Base-by-base conservation (phyloP, 2,888 invertebrate genomes). In the Dinocampus coccinellae region DNA sequence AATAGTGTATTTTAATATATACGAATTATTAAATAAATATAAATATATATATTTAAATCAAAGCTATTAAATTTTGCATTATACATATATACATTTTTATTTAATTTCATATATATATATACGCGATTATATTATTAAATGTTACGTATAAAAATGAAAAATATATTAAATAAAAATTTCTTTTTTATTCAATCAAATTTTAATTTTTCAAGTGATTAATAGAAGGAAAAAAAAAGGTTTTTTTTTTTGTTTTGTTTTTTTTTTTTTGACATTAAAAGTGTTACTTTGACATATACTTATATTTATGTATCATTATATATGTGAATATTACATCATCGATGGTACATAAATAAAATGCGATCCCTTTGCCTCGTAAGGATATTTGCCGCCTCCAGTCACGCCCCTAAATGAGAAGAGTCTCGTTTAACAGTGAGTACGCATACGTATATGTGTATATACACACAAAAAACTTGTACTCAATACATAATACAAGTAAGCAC, bases 321-420 rank as follows among this genome's bases (percentile, higher is more conserved):
- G n/a, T 10, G 36, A 55, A 65, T 62, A 71, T 71, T 67, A 55
- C 55, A 61, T 62, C 36, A 67, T 34, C 36, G 53, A 63, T 63
- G 67, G 67, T 60, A 67, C 62, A 42, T 63, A 57, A 68, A 72
- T 71, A 71, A 67, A 67, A 63, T 53, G 55, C 42, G 61, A 61
- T 62, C 60, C 34, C 62, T 72, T 71, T 67, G 24, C 57, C 67
- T 68, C 73, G 71, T 69, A 69, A 63, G 36, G 52, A 47, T 61
- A 63, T 64, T 62, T 72, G 73, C 72, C 62, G 58, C 70, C 63
- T 62, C 58, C 66, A 62, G 77, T 76, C 77, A 77, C 77, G 77
- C 77, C 77, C 77, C 77, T 74, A 72, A 75, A 75, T 77, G 77
- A 47, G 47, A 76, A 75, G 75, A 76, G 74, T 76, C 75, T 74